Evolutionary conservation across 2,797 vertebrate species (phyloP), one percentile per base, ranked within the genome.

Genomic region (Phoebastria nigripes): DNA sequence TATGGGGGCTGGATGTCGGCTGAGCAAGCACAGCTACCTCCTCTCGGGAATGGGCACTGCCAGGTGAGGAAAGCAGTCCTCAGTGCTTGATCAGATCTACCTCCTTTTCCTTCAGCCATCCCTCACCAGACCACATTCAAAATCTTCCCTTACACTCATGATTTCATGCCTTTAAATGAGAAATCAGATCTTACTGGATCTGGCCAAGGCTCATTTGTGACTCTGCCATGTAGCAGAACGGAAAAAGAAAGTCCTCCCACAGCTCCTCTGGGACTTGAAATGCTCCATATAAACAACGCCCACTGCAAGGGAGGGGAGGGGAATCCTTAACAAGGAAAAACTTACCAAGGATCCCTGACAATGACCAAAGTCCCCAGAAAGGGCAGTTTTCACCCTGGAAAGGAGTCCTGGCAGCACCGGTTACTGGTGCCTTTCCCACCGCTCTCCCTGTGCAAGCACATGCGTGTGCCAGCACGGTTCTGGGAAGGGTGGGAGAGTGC

Each of bases 281-380:
- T 95, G 95, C 96, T 97, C 96, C 97, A 96, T 91, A 95, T 96
- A 97, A 96, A 97, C 93, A 97, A 96, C 96, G 69, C 96, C 96
- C 95, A 97, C 97, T 95, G 93, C 95, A 97, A 94, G 95, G 95
- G 94, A 97, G 93, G 96, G 93, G 95, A 96, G 93, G 94, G 94
- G 96, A 97, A 97, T 94, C 96, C 87, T 97, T 65, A 85, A 86
- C 93, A 25, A 92, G 96, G 96, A 96, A 97, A 95, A 97, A 87
- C 81, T 96, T 94, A 95, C 89, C 92, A 63, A 56, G 82, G 89
- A 96, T 88, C 96, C 82, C 83, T 94, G 87, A 95, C 88, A 91
- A 82, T 79, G 94, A 79, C 95, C 94, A 90, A 87, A 77, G 51
- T 15, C 72, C 82, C 63, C 71, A 5, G 12, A 72, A 94, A 85